These are phyloP conservation scores for Ommatoiulus sabulosus DNA, from an alignment of 2,888 invertebrate species.

Conservation along the genomic window DNA sequence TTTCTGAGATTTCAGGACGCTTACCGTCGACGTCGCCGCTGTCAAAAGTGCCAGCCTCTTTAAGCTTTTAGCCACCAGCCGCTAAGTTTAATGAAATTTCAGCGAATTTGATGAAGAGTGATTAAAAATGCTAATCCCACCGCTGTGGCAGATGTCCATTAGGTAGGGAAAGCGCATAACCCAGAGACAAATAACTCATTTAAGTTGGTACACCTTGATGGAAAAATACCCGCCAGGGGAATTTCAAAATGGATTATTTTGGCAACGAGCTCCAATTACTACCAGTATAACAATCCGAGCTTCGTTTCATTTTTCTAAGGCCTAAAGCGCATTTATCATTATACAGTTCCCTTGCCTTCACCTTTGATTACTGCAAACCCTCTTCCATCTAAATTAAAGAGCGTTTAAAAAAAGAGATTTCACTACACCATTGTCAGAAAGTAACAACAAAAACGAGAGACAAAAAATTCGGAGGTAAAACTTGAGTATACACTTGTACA, in stretches of 20 bases:
- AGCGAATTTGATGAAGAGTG: conserved; percentile 25
- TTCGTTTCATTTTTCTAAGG: background rate
- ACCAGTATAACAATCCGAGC: background rate
- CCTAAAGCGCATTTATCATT: conserved; percentile 18
- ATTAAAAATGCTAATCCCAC: conserved; percentile 37
- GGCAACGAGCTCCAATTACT: conserved; percentile 26
- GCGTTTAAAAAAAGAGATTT: background rate
- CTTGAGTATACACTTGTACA: too few relatives aligned
- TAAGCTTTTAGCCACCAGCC: background rate
- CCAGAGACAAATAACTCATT: background rate
- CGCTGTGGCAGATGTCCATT: background rate
- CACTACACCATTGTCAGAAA: background rate
- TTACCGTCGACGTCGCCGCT: background rate
- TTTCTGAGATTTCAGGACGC: background rate
- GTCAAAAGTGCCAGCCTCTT: background rate
- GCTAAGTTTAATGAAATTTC: conserved; percentile 36
- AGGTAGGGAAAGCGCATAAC: background rate
- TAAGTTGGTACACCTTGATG: background rate
- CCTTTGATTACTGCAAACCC: conserved; percentile 19
- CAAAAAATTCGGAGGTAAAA: background rate
- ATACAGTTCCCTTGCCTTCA: background rate
- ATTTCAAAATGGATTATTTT: conserved; percentile 26
- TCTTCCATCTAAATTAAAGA: conserved; percentile 24
- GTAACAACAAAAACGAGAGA: background rate
- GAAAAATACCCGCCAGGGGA: background rate